phyloP scores from a whole-genome alignment of 2,113 vertebrate genomes.

The Mesoclemmys tuberculata region DNA sequence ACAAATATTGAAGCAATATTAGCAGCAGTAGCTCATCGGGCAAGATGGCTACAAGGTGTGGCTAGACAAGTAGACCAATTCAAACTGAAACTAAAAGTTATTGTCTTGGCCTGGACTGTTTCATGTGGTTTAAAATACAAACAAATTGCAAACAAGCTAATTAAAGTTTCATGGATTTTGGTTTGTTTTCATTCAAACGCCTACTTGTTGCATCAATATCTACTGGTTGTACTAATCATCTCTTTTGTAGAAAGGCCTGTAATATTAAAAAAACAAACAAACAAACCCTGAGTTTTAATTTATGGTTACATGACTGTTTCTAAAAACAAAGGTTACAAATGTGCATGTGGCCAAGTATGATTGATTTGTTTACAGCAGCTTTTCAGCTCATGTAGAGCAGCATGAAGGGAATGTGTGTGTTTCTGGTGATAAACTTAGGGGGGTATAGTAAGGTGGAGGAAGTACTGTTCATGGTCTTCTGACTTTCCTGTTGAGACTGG shows the following conservation, averaged over 20 bases:
- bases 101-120: neutral
- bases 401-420: neutral
- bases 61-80: neutral
- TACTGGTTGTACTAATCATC: neutral
- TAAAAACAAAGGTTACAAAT: neutral
- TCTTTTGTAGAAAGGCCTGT: neutral
- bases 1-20: neutral
- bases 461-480: neutral
- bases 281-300: neutral
- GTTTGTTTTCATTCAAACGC: neutral
- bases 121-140: neutral
- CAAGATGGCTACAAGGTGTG: neutral
- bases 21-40: fast-evolving
- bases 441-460: neutral
- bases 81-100: slow-evolving; percentile 30
- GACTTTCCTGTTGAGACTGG: neutral
- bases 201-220: neutral
- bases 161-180: neutral
- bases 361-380: neutral
- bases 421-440: neutral
- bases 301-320: neutral
- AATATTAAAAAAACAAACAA: neutral
- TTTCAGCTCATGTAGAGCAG: neutral
- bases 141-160: neutral
- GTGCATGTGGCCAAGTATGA: neutral